Evolutionary conservation across 2,113 vertebrate genomes (phyloP), one percentile per base, ranked within the genome.

Genomic region (Ictalurus furcatus): DNA sequence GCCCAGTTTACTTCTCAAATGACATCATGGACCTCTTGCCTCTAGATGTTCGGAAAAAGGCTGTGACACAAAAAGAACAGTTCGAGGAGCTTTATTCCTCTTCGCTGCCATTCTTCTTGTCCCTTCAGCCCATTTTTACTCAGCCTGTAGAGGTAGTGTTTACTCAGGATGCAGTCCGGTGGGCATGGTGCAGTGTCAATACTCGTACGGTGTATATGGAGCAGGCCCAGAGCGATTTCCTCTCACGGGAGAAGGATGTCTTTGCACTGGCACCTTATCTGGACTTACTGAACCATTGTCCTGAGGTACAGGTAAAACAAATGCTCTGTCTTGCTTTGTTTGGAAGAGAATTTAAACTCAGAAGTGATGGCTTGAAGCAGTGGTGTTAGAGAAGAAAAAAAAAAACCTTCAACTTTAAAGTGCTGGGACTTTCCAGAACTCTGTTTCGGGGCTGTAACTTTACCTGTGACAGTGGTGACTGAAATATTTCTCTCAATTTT

Each of bases 171-270:
- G 96, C 98, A 21, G 14, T 99, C 54, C 92, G 95, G 69, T 99
- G 98, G 98, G 98, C 98, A 11, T 99, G 98, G 98, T 99, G 97
- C 87, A 97, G 97, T 0, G 54, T 99, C 54, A 99, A 99, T 92
- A 99, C 98, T 4, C 96, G 98, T 85, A 97, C 97, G 0, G 95
- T 99, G 91, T 99, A 98, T 90, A 95, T 98, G 97, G 91, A 94
- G 61, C 95, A 91, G 0, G 85, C 92, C 0, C 93, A 89, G n/a
- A 96, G 81, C 91, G 28, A 85, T 0, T 96, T 95, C 88, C 95
- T 99, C 40, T 97, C 95, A 0, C 91, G 93, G n/a, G 94, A 97
- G 84, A 94, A 93, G 3, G 96, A 99, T 92, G 95, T 96, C 54
- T 98, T 96, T 2, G 98, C 96, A 0, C 88, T 99, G 16, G 98